Percentiles rank a stretch among this genome's conserved stretches.
phyloP scores from a whole-genome alignment of 2,888 invertebrate species.

The Abscondita cerata region DNA sequence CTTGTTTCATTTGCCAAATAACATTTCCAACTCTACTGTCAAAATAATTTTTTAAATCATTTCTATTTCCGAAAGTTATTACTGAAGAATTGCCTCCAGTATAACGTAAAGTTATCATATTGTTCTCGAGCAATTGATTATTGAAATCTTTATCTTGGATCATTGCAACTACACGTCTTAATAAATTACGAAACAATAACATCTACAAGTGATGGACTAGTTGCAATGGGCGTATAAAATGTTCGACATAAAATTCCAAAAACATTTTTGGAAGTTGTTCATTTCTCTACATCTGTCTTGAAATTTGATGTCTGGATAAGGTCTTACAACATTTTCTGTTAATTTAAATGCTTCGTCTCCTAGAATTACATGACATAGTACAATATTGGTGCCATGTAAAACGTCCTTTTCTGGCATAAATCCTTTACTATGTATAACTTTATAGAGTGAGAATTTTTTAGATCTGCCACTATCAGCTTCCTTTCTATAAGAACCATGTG shows the following conservation, averaged over 20 bases:
- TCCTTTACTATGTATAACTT: conserved; percentile 3
- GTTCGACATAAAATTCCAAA: conserved; percentile 35
- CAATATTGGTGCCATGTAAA: conserved; percentile 2
- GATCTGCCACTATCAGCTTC: conserved; percentile 34
- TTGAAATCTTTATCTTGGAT: too few relatives aligned
- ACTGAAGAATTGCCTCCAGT: conserved; percentile 17
- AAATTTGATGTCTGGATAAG: conserved; percentile 10
- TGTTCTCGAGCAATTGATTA: conserved; percentile 8
- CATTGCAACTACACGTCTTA: conserved; percentile 1
- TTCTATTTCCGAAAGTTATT: not conserved
- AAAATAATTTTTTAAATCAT: not conserved
- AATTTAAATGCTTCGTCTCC: conserved; percentile 39
- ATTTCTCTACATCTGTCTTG: not conserved
- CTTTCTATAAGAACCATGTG: conserved; percentile 36
- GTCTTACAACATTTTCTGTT: not conserved
- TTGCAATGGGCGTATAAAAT: conserved; percentile 30
- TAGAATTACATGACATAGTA: conserved; percentile 30
- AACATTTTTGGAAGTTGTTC: conserved; percentile 38
- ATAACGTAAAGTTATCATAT: conserved; percentile 20
- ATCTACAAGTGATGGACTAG: conserved; percentile 7
- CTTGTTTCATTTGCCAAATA: not conserved
- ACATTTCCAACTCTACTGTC: not conserved
- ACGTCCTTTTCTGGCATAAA: conserved; percentile 3
- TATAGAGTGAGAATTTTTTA: conserved; percentile 19
- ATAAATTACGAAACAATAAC: conserved; percentile 14